These are phyloP conservation scores for Trachelus tabidus DNA, from an alignment of 2,888 invertebrate genomes.

Conservation along the genomic window DNA sequence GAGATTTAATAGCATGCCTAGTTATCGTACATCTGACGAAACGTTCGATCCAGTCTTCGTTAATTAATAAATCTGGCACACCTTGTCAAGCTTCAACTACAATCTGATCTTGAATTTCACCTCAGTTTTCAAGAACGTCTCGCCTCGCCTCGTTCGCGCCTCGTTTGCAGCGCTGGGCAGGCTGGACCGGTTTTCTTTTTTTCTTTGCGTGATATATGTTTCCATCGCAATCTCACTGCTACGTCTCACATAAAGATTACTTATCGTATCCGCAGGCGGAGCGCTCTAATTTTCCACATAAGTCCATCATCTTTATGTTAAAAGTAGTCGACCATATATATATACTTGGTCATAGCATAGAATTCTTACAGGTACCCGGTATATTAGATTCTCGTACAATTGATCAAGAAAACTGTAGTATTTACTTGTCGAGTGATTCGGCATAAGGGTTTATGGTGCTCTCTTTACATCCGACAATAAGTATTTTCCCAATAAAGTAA, in stretches of 20 bases:
- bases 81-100: background rate
- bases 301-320: background rate
- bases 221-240: background rate
- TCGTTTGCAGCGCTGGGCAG: background rate
- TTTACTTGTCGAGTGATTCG: background rate
- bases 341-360: background rate
- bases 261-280: background rate
- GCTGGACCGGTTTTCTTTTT: slow-evolving; percentile 7
- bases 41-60: background rate
- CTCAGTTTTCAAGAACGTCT: background rate
- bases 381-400: background rate
- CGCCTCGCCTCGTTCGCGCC: background rate
- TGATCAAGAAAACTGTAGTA: background rate
- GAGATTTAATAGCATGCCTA: background rate
- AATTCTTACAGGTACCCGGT: background rate
- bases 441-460: background rate
- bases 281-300: background rate
- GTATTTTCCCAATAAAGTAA: background rate
- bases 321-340: background rate
- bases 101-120: background rate
- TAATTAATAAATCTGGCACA: background rate
- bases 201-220: background rate
- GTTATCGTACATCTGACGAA: background rate
- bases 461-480: background rate
- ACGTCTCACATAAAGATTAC: background rate